A percentile compares a stretch with the other conserved stretches of the same genome.
Evolutionary conservation across 2,113 vertebrate genomes (phyloP).

Genomic region (Indri indri): DNA sequence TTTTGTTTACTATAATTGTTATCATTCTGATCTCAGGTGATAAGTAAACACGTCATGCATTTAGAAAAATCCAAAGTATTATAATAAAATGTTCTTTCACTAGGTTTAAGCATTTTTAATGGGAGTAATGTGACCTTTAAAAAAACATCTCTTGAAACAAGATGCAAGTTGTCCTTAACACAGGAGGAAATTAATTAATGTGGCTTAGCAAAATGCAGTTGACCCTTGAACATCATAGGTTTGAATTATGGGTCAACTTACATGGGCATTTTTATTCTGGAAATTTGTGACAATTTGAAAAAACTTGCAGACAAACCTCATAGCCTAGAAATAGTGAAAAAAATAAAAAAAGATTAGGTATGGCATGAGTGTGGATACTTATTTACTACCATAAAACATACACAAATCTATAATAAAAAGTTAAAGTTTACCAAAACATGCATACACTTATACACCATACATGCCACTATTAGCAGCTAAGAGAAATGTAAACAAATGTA

Average conservation of each 20-base stretch:
- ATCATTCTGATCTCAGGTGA: neutral
- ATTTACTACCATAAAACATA: neutral
- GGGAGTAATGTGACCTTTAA: neutral
- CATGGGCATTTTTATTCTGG: neutral
- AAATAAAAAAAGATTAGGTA: neutral
- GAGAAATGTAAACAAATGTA: neutral
- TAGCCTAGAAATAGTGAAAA: neutral
- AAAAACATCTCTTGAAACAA: neutral
- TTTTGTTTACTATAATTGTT: neutral
- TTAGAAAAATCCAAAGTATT: neutral
- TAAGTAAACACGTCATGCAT: neutral
- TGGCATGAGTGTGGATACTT: neutral
- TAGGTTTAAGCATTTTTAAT: neutral
- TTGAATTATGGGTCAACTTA: neutral
- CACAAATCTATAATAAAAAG: neutral
- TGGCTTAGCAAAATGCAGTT: neutral
- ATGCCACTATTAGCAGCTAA: neutral
- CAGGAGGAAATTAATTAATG: neutral
- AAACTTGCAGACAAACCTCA: neutral
- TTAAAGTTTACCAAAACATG: neutral
- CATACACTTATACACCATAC: neutral
- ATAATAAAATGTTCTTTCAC: neutral
- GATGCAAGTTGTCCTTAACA: neutral
- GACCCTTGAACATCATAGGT: neutral
- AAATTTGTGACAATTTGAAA: neutral